These are phyloP conservation scores for Rotaria magnacalcarata DNA, from an alignment of 2,888 invertebrate genomes.

Conservation along the genomic window DNA sequence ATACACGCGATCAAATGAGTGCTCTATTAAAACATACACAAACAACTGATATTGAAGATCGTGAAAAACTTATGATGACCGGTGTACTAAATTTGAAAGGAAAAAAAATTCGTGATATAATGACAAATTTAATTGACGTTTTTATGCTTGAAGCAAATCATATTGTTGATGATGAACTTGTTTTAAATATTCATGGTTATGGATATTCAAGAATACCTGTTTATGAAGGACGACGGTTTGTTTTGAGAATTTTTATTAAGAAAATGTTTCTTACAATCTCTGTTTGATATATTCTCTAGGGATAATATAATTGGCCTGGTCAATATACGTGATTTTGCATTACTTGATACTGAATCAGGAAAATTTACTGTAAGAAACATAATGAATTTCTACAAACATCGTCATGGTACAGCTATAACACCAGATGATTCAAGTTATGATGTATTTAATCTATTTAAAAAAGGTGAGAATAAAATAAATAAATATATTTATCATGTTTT, in stretches of 20 bases:
- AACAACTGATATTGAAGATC: constrained; percentile 27
- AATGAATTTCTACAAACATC: constrained; percentile 44
- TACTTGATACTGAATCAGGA: constrained; percentile 41
- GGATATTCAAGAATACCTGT: constrained; percentile 39
- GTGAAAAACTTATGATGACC: constrained; percentile 16
- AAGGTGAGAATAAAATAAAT: not conserved
- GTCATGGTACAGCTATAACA: not conserved
- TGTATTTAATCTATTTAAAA: constrained; percentile 34
- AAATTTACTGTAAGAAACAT: constrained; percentile 44
- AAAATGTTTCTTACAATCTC: too few relatives aligned
- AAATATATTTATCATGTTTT: not conserved
- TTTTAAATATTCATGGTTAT: constrained; percentile 11
- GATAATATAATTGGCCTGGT: constrained; percentile 44
- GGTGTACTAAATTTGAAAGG: constrained; percentile 27
- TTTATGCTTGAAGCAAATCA: constrained; percentile 36
- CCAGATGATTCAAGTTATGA: constrained; percentile 32
- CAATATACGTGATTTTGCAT: constrained; percentile 43
- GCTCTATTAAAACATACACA: constrained; percentile 75
- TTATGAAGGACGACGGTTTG: constrained; percentile 16
- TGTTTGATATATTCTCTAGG: not conserved
- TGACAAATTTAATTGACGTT: constrained; percentile 25
- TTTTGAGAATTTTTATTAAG: too few relatives aligned
- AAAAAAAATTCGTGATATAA: not conserved
- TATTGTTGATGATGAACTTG: constrained; percentile 23
- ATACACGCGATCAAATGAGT: constrained; percentile 87